phyloP scores from a whole-genome alignment of 2,113 vertebrate species.

The Lepisosteus oculatus region DNA sequence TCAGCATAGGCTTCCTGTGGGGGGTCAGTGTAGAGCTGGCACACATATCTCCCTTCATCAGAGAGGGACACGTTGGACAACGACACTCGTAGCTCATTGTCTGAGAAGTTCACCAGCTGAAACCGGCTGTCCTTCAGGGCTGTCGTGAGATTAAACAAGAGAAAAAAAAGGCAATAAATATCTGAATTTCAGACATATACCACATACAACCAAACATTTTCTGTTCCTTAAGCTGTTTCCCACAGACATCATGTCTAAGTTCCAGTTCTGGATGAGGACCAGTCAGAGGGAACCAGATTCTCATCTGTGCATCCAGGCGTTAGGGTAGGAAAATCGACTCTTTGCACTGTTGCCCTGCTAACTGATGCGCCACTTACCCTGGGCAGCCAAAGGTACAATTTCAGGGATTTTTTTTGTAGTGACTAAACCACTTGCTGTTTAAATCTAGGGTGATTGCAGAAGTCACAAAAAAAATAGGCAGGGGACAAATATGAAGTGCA shows the following conservation, averaged over 20 bases:
- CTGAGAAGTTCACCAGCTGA: conserved; percentile 99
- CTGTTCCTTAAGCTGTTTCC: conserved; percentile 32
- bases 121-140: conserved; percentile 98
- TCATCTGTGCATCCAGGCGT: too few species aligned
- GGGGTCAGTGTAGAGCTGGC: conserved; percentile 97
- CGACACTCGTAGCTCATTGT: conserved; percentile 94
- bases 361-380: too few species aligned
- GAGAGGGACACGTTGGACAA: conserved; percentile 96
- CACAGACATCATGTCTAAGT: conserved; percentile 45
- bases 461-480: too few species aligned
- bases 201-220: too few species aligned
- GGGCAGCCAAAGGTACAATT: too few species aligned
- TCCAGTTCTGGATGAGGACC: not conserved
- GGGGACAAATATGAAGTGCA: too few species aligned
- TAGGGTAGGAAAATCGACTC: too few species aligned
- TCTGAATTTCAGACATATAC: too few species aligned
- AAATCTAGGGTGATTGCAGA: too few species aligned
- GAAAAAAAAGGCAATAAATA: not conserved
- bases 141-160: conserved; percentile 53
- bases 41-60: conserved; percentile 94
- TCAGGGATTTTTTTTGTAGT: conserved; percentile 36
- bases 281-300: too few species aligned
- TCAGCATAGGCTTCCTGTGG: conserved; percentile 95
- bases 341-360: too few species aligned
- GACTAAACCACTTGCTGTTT: conserved; percentile 27